phyloP scores from a whole-genome alignment of 2,888 invertebrate genomes.

The Erannis defoliaria region DNA sequence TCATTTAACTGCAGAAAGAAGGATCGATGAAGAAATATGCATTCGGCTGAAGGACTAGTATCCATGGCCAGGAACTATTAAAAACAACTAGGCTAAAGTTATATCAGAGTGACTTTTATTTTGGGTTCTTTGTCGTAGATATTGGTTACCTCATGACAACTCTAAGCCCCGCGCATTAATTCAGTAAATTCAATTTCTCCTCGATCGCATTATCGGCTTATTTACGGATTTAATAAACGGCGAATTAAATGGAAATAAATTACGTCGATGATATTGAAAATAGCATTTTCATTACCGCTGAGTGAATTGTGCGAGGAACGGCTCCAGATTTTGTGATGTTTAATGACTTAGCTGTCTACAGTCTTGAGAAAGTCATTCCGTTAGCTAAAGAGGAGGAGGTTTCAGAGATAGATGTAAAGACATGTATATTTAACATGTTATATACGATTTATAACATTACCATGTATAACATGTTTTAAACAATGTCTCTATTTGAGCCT shows the following conservation, averaged over 20 bases:
- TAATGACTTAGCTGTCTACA: background rate
- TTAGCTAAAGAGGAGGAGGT: too few species aligned
- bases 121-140: conserved; percentile 12
- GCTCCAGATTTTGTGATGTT: background rate
- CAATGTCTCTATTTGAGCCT: too few species aligned
- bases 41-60: too few species aligned
- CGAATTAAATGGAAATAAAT: conserved; percentile 29
- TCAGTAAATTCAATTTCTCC: conserved; percentile 50
- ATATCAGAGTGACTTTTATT: too few species aligned
- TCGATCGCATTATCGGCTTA: conserved; percentile 49
- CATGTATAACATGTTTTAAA: too few species aligned
- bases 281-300: conserved; percentile 2
- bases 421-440: too few species aligned
- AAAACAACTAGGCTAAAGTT: too few species aligned
- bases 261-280: conserved; percentile 8
- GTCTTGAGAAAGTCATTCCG: background rate
- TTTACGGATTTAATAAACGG: conserved; percentile 42
- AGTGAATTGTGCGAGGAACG: background rate
- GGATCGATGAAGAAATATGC: too few species aligned
- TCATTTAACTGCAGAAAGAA: too few species aligned
- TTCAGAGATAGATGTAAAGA: too few species aligned
- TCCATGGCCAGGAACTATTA: too few species aligned
- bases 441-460: too few species aligned
- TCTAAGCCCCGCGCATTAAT: conserved; percentile 48
- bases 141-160: conserved; percentile 20